Evolutionary conservation across 2,113 vertebrate genomes (phyloP).

Genomic region (Megalops atlanticus): DNA sequence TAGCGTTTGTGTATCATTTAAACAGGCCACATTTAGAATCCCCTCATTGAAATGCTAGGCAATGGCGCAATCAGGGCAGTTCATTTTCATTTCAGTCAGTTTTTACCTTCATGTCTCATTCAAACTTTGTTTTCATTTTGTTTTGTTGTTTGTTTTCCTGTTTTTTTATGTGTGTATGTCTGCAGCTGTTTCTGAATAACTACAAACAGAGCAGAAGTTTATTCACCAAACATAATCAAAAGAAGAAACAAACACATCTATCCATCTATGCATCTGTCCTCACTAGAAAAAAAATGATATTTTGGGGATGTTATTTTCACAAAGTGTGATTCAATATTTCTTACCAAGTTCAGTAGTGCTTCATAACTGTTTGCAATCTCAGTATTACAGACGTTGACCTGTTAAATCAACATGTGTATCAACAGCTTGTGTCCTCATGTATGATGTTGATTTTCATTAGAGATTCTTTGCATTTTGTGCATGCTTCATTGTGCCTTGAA

Average conservation of each 20-base stretch:
- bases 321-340: conserved; percentile 6
- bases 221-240: not conserved
- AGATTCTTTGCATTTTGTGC: not conserved
- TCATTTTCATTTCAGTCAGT: conserved; percentile 2
- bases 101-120: conserved; percentile 6
- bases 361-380: not conserved
- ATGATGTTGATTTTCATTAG: not conserved
- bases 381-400: not conserved
- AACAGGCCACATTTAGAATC: conserved; percentile 21
- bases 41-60: conserved; percentile 16
- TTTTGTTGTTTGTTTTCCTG: too few relatives aligned
- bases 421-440: not conserved
- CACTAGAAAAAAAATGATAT: not conserved
- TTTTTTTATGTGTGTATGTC: too few relatives aligned
- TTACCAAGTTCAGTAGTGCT: not conserved
- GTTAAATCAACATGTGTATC: conserved; percentile 1
- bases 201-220: not conserved
- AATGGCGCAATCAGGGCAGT: not conserved
- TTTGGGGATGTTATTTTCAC: not conserved
- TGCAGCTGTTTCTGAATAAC: not conserved
- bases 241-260: not conserved
- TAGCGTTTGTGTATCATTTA: conserved; percentile 24
- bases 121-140: conserved; percentile 5
- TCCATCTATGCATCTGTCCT: not conserved
- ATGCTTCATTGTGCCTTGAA: not conserved